Percentiles rank a stretch among this genome's conserved stretches.
Conservation (phyloP, 2,113 vertebrate species). For the Pholis gunnellus region DNA sequence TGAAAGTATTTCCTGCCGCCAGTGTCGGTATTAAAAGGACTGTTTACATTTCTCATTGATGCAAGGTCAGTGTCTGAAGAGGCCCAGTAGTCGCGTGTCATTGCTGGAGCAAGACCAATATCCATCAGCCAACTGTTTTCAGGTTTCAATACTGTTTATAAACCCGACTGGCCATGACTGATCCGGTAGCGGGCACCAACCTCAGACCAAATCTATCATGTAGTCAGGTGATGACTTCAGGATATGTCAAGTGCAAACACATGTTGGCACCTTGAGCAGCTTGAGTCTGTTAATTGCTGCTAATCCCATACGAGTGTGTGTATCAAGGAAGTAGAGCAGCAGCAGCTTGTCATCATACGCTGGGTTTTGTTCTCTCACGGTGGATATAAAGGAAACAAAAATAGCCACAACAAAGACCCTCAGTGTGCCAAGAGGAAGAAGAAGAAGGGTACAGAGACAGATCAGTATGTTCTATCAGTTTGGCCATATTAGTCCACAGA, state of each 20-base stretch:
- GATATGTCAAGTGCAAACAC: slow-evolving; percentile 53
- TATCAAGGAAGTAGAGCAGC: neutral
- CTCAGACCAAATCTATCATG: slow-evolving; percentile 39
- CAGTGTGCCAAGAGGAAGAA: slow-evolving; percentile 12
- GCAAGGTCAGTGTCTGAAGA: slow-evolving; percentile 30
- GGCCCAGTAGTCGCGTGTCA: slow-evolving; percentile 40
- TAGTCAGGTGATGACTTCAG: slow-evolving; percentile 65
- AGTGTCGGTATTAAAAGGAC: neutral
- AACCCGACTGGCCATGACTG: slow-evolving; percentile 15
- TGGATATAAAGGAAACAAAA: slow-evolving; percentile 22
- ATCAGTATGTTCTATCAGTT: slow-evolving; percentile 39
- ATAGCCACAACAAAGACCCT: slow-evolving; percentile 53
- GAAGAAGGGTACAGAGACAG: neutral
- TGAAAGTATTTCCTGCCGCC: neutral
- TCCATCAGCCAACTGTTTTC: slow-evolving; percentile 64
- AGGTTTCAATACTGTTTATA: slow-evolving; percentile 71
- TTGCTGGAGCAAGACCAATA: slow-evolving; percentile 51
- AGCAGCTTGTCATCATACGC: neutral
- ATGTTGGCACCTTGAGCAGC: slow-evolving; percentile 6
- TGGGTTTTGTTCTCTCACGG: slow-evolving; percentile 22
- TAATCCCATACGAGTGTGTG: neutral
- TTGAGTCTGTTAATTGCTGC: slow-evolving; percentile 32
- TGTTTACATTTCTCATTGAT: slow-evolving; percentile 48
- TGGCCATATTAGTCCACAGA: slow-evolving; percentile 82
- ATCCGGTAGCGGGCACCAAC: slow-evolving; percentile 4